phyloP scores from a whole-genome alignment of 2,888 invertebrate species.

The Chrysina gloriosa region DNA sequence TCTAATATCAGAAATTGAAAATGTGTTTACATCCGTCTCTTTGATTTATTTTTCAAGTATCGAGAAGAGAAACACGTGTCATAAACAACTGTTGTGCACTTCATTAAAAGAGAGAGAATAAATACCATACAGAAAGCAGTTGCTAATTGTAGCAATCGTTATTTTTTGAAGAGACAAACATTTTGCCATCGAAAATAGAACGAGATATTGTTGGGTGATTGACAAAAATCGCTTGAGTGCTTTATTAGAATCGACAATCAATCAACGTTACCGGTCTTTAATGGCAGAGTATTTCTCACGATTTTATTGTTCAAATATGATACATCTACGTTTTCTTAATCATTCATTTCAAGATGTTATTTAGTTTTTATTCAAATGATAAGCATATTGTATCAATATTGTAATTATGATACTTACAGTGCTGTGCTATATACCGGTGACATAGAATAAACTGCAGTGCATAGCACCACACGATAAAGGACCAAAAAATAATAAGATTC shows the following conservation, averaged over 20 bases:
- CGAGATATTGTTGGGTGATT: not conserved
- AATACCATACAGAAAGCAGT: not conserved
- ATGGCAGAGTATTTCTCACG: not conserved
- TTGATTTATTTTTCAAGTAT: conserved; percentile 9
- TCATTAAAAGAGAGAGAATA: not conserved
- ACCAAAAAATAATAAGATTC: no score
- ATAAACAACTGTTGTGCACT: conserved; percentile 18
- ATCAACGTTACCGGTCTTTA: not conserved
- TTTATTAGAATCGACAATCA: not conserved
- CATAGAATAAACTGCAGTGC: no score
- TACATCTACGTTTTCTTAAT: no score
- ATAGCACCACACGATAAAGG: no score
- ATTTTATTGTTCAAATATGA: no score
- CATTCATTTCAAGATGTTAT: no score
- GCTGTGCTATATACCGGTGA: no score
- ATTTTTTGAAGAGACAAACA: conserved; percentile 9
- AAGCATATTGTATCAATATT: no score
- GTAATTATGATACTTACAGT: no score
- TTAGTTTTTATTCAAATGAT: no score
- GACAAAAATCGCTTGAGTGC: not conserved
- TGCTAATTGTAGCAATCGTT: conserved; percentile 7
- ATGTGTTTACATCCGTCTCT: conserved; percentile 12
- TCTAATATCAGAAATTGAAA: not conserved
- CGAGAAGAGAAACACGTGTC: conserved; percentile 22
- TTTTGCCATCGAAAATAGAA: conserved; percentile 10